Conservation (phyloP, 1,140 invertebrate species). For the Pseudomyrmex concolor region DNA sequence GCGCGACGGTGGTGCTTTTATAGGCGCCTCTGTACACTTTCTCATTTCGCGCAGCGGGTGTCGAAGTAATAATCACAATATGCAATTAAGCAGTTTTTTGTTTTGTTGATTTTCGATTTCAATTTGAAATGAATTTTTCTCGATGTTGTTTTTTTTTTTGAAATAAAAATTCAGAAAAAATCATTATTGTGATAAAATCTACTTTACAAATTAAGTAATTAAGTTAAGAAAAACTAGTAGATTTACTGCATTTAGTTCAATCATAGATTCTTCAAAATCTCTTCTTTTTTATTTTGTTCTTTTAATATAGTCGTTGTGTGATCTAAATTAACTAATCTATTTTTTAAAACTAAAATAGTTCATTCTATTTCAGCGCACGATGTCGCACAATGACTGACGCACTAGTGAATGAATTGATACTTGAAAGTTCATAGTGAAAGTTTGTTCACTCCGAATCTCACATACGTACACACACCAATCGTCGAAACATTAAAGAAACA, state of each 20-base stretch:
- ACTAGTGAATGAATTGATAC: slow-evolving; percentile 32
- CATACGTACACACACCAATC: not conserved
- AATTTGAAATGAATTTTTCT: too few relatives aligned
- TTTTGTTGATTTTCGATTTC: too few relatives aligned
- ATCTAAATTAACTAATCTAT: too few relatives aligned
- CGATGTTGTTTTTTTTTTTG: too few relatives aligned
- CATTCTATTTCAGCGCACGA: not conserved
- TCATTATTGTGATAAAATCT: too few relatives aligned
- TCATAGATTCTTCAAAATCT: not conserved
- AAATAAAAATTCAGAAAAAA: too few relatives aligned
- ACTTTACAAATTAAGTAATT: not conserved
- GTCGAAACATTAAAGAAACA: slow-evolving; percentile 30
- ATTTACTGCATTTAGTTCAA: slow-evolving; percentile 1
- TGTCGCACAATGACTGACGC: not conserved
- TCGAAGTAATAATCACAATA: too few relatives aligned
- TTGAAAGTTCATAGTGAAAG: slow-evolving; percentile 42
- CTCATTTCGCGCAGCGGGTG: not conserved
- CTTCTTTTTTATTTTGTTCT: not conserved
- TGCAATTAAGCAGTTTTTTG: too few relatives aligned
- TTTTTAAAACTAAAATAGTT: not conserved
- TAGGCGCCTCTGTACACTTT: not conserved
- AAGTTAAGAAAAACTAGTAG: not conserved
- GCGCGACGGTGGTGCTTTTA: slow-evolving; percentile 15
- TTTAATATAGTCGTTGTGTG: too few relatives aligned
- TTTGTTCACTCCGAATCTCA: slow-evolving; percentile 20